Evolutionary conservation across 2,888 invertebrate genomes (phyloP).

Genomic region (Drosophila neoperkinsi): DNA sequence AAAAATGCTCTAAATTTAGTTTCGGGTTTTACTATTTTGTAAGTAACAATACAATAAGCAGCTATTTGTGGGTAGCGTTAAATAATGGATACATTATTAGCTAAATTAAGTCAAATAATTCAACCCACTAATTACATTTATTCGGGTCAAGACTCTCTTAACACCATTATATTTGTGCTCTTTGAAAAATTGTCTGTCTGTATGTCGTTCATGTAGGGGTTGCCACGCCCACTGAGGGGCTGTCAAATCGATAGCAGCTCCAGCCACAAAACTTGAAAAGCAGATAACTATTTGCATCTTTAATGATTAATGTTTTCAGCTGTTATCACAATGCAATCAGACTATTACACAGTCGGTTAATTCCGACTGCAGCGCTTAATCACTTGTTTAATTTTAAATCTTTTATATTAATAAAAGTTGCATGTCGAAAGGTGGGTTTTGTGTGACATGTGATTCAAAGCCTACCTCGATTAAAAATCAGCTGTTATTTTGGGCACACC

Average conservation of each 20-base stretch:
- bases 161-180: not conserved
- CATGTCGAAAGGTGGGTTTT: not conserved
- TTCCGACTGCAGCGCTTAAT: not conserved
- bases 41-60: not conserved
- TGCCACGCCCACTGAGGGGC: not conserved
- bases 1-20: slow-evolving; percentile 1
- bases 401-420: not conserved
- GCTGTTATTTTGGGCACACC: not conserved
- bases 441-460: not conserved
- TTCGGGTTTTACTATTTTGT: slow-evolving; percentile 2
- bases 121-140: not conserved
- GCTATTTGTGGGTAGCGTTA: not conserved
- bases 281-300: not conserved
- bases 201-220: not conserved
- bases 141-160: not conserved
- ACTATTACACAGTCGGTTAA: not conserved
- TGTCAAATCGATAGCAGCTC: not conserved
- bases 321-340: not conserved
- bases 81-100: not conserved
- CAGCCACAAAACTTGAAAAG: not conserved
- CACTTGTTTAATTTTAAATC: not conserved
- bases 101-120: not conserved
- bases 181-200: not conserved
- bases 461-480: not conserved
- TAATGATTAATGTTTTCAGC: not conserved